These are phyloP conservation scores for Anneissia japonica DNA, from an alignment of 35 echinoderm and acorn worm species.

Conservation along the genomic window DNA sequence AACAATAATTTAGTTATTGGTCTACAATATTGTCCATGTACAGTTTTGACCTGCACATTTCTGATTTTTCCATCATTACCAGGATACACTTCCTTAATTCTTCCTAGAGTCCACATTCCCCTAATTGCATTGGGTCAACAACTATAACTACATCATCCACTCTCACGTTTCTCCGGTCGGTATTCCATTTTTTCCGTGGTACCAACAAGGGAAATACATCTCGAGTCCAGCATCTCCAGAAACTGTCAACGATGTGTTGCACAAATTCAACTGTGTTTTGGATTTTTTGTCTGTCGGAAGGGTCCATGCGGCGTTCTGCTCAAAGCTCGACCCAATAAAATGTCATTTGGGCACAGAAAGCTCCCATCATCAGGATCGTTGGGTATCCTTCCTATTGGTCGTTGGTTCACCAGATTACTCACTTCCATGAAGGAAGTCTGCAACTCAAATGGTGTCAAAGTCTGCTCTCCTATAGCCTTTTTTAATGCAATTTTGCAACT, in stretches of 20 bases:
- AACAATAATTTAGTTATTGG: constrained; percentile 53
- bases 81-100: constrained; percentile 42
- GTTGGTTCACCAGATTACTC: constrained; percentile 42
- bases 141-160: constrained; percentile 46
- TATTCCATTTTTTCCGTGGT: constrained; percentile 38
- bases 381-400: constrained; percentile 43
- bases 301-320: not conserved
- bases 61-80: constrained; percentile 45
- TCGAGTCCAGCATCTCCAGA: constrained; percentile 51
- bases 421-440: constrained; percentile 40
- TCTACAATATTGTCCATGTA: constrained; percentile 20
- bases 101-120: constrained; percentile 41
- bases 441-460: constrained; percentile 31
- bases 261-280: constrained; percentile 58
- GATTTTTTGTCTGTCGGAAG: constrained; percentile 32
- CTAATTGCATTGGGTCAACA: constrained; percentile 37
- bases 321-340: constrained; percentile 21
- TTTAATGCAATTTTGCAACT: constrained; percentile 39
- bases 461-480: constrained; percentile 55
- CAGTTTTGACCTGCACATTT: constrained; percentile 56
- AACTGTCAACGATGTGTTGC: constrained; percentile 45
- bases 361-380: constrained; percentile 42
- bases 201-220: constrained; percentile 46
- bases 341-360: constrained; percentile 58
- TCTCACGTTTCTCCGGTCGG: constrained; percentile 32